Base-by-base conservation (phyloP, 2,888 invertebrate species). In the Diaprepes abbreviatus region DNA sequence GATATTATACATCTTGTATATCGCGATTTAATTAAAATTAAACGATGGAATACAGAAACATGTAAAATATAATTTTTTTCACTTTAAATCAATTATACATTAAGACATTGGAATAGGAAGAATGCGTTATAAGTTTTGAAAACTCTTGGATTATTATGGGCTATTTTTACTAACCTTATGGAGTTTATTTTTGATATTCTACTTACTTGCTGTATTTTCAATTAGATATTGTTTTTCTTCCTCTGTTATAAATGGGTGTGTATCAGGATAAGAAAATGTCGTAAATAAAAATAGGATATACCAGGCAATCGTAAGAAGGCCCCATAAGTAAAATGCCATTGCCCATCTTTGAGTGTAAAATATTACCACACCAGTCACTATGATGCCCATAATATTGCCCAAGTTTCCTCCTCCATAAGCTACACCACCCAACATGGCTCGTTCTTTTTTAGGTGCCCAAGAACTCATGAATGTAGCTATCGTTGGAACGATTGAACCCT, bases 301-400 rank as follows among this genome's bases (percentile, higher is more conserved):
- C 93, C 93, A 93, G 0, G 92, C 60, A 3, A 92, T 85, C n/a
- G 92, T 92, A 3, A 92, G 76, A 3, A 86, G 86, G n/a, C 93
- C 94, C 79, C 93, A 93, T 33, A 93, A 86, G 78, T 93, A 94
- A 83, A 94, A 94, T 1, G 93, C 93, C 0, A 89, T 87, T 12
- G 89, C 86, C 63, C 63, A 63, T 28, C 54, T 63, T 0, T 28
- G 21, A 0, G 54, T 40, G n/a, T 54, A 5, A 12, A 54, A 40
- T 7, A 63, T 54, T 17, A 63, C 16, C 7, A 63, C 28, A 19
- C 63, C 63, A 0, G 92, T 92, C 1, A 92, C 65, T 0, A 87
- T 81, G 50, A 88, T 89, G 0, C 90, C 89, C 57, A 90, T 84
- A 3, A 91, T 88, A 0, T 89, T 89, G 52, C 89, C 89, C 54